Base-by-base conservation (phyloP, 2,888 invertebrate genomes). In the Hyppa rectilinea region DNA sequence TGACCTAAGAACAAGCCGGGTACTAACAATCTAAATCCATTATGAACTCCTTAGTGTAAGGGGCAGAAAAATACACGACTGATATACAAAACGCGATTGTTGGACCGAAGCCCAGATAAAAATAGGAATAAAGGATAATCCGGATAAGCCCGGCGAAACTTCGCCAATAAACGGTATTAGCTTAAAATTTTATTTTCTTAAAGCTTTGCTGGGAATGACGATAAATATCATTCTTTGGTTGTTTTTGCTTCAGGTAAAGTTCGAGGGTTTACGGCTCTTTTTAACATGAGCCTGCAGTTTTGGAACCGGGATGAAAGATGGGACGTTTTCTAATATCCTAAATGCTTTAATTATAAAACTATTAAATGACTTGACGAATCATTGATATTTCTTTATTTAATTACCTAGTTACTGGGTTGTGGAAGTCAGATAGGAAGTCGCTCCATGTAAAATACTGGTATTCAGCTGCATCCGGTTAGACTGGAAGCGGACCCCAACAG, bases 121-220 rank as follows among this genome's bases (percentile, higher is more conserved):
- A 81, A 78, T 73, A 79, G 68, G 63, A 64, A 83, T 80, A 71
- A 73, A 77, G 65, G 77, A 83, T 83, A 81, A 83, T 82, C 77
- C 34, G 38, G 17, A 63, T 64, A 64, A 78, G 43, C 61, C 50
- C 55, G 34, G 71, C 53, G 26, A 78, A 81, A 77, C 73, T 84
- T 80, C 70, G 34, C 52, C 80, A 75, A 82, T 83, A 83, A 84
- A 82, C 80, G 73, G 78, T 69, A 74, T 83, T 83, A 84, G 71
- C 68, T 75, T 63, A 78, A 84, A 83, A 75, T 84, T 82, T 84
- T 84, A 83, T 83, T 83, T 84, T 75, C 82, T 80, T 69, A 73
- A 70, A 58, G 65, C 69, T 69, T 84, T 83, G 72, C 62, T 50
- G 53, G 43, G 59, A 80, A 80, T 81, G 59, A 72, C 63, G 67